Base-by-base conservation (phyloP, 2,797 vertebrate species). In the Melanotaenia parkinsoni region DNA sequence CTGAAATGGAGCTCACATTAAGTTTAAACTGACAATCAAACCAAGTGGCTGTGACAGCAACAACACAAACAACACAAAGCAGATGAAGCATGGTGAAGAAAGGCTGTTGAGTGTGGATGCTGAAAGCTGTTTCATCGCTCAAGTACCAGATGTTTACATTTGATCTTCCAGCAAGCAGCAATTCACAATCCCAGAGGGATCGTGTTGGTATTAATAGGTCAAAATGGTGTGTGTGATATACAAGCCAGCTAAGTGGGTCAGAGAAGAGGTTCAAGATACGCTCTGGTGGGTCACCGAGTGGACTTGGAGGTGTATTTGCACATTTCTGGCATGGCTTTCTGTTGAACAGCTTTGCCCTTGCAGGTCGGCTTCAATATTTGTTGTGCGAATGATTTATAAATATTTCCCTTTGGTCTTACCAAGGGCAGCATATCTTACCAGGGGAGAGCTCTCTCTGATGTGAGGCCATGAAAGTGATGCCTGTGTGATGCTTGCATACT, bases 381-480 rank as follows among this genome's bases (percentile, higher is more conserved):
- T 89, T 89, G 86, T 91, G 80, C n/a, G 69, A 82, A 92, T 90
- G 87, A 91, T 89, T 91, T 89, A 93, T 92, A 93, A 93, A 95
- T 92, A 91, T 93, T 93, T 93, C 90, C 77, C 88, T 93, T 90
- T 92, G 89, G 83, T 89, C 83, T 88, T 59, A 66, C 87, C 66
- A 70, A 88, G 85, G 88, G 89, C 74, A 80, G 74, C 77, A 75
- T 80, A 86, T 89, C 66, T 72, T 54, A 79, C 76, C 82, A 67
- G 50, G 32, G 67, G 83, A 90, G 86, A 86, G 76, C 77, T 77
- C 81, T 83, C 84, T 92, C 79, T 90, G 91, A 93, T 87, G 88
- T 81, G 69, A 82, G 83, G 84, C 91, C 90, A 91, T 91, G 82
- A 93, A 92, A 94, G 91, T 78, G 84, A 76, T 81, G 73, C 63